A percentile compares a stretch with the other conserved stretches of the same genome.
phyloP scores from a whole-genome alignment of 2,888 invertebrate genomes.

The Dynastes grantii region DNA sequence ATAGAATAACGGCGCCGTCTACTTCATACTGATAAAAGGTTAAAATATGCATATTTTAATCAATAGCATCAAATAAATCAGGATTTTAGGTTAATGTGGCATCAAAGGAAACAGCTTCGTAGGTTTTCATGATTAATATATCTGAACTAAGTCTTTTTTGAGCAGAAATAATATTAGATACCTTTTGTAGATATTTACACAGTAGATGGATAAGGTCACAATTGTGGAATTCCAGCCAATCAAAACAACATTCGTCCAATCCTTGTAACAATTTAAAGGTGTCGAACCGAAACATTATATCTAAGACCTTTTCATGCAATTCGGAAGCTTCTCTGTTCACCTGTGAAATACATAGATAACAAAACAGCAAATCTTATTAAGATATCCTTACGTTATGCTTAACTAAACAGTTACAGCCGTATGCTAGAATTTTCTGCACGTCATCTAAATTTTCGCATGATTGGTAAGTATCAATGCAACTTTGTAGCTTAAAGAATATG shows the following conservation, averaged over 20 bases:
- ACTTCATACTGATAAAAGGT: constrained; percentile 61
- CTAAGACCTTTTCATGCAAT: constrained; percentile 45
- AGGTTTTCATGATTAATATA: too few species aligned
- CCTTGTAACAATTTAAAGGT: constrained; percentile 65
- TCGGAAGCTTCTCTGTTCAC: neutral
- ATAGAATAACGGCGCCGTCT: constrained; percentile 64
- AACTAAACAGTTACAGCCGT: constrained; percentile 55
- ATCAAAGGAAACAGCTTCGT: too few species aligned
- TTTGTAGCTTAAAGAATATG: constrained; percentile 69
- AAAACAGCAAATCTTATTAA: neutral
- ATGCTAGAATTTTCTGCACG: constrained; percentile 59
- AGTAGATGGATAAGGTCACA: constrained; percentile 68
- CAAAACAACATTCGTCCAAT: constrained; percentile 59
- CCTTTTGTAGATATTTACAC: constrained; percentile 66
- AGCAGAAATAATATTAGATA: constrained; percentile 58
- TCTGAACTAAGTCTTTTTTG: too few species aligned
- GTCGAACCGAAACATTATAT: constrained; percentile 66
- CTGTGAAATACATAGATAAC: neutral
- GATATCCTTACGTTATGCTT: constrained; percentile 23
- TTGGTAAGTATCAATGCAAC: constrained; percentile 63
- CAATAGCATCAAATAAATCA: too few species aligned
- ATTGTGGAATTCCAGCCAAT: constrained; percentile 70
- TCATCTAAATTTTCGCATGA: constrained; percentile 56
- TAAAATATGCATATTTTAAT: neutral
- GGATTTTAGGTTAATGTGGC: too few species aligned